Percentiles rank a stretch among this genome's conserved stretches.
Conservation (phyloP, 2,888 invertebrate species). For the Troglohyphantes excavatus region DNA sequence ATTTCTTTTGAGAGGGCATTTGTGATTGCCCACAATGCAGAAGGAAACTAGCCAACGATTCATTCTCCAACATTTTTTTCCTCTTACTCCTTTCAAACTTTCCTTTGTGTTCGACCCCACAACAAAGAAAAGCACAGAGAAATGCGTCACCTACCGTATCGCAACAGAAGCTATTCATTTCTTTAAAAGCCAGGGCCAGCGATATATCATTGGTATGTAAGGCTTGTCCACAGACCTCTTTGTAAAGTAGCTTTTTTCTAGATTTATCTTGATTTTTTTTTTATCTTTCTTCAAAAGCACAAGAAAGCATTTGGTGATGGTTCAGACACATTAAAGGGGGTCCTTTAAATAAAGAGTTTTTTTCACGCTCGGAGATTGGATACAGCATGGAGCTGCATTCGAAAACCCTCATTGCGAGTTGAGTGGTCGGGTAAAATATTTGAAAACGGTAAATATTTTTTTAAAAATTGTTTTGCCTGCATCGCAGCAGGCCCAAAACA, state of each 20-base stretch:
- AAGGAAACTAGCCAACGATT: slow-evolving; percentile 38
- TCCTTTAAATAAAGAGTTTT: background rate
- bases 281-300: slow-evolving; percentile 27
- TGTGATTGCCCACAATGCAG: slow-evolving; percentile 14
- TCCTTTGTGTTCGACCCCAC: background rate
- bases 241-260: slow-evolving; percentile 45
- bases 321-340: slow-evolving; percentile 58
- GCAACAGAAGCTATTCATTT: slow-evolving; percentile 62
- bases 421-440: background rate
- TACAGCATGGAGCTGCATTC: background rate
- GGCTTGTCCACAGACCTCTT: slow-evolving; percentile 50
- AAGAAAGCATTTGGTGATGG: slow-evolving; percentile 59
- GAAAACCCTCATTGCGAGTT: background rate
- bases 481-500: too few relatives aligned
- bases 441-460: too few relatives aligned
- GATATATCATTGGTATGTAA: slow-evolving; percentile 72
- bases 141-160: slow-evolving; percentile 60
- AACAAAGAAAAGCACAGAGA: slow-evolving; percentile 34
- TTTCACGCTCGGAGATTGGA: background rate
- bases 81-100: slow-evolving; percentile 36
- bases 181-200: slow-evolving; percentile 49
- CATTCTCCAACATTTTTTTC: slow-evolving; percentile 29
- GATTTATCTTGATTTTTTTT: slow-evolving; percentile 5
- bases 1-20: background rate
- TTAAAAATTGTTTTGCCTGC: too few relatives aligned